phyloP scores from a whole-genome alignment of 2,797 vertebrate species.

The Chloroceryle amazona region DNA sequence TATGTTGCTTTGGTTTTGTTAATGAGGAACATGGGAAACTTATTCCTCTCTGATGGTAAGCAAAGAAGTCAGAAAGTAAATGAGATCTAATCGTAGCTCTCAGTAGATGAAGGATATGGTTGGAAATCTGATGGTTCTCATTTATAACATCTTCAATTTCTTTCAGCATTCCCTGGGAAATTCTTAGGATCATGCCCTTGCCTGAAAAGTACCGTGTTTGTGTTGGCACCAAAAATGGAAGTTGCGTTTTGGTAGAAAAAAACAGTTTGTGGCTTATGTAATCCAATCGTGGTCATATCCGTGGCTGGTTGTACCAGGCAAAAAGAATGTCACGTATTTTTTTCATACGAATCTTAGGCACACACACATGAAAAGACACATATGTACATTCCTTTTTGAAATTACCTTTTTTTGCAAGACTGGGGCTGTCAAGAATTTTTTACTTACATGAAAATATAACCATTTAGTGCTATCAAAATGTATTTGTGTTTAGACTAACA shows the following conservation, averaged over 20 bases:
- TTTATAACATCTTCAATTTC: background rate
- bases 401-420: background rate
- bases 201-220: conserved; percentile 14
- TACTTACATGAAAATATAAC: background rate
- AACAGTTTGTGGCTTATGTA: background rate
- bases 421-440: background rate
- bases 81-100: background rate
- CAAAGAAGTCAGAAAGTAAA: background rate
- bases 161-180: conserved; percentile 19
- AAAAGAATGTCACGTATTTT: background rate
- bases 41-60: background rate
- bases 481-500: background rate
- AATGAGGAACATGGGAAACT: background rate
- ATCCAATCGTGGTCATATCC: background rate
- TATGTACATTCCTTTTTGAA: background rate
- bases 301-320: background rate
- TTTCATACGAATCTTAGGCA: background rate
- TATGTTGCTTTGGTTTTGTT: background rate
- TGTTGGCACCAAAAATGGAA: conserved; percentile 25
- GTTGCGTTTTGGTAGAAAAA: background rate
- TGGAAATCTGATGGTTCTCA: background rate
- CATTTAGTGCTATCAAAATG: background rate
- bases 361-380: background rate
- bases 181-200: background rate
- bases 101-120: background rate